Evolutionary conservation across 2,113 vertebrate genomes (phyloP), one percentile per base, ranked within the genome.

Genomic region (Vanacampus margaritifer): DNA sequence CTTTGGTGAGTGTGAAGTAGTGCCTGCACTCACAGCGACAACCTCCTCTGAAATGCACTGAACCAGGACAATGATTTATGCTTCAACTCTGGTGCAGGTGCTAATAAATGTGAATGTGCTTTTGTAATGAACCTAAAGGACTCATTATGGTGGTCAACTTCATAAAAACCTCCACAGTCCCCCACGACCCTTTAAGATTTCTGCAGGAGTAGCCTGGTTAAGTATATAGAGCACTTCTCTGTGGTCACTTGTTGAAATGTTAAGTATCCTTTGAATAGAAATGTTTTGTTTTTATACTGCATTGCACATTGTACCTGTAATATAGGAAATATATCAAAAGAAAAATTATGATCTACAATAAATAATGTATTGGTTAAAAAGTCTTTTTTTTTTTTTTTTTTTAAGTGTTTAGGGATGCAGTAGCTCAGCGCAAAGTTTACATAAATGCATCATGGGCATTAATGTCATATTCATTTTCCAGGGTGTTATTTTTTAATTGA

Each of bases 221-320:
- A 69, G 78, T 81, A 72, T 59, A 28, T 83, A 87, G 75, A 80
- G 83, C 80, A 88, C 87, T 86, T 85, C 80, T 87, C 76, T 77
- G 78, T 86, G 82, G 79, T 88, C 84, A 83, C 88, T 80, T 75
- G 69, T 72, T 77, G 79, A 67, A 54, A 56, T 43, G 45, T 82
- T 62, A 88, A 88, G 85, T 87, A 88, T 88, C 86, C 74, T 88
- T 88, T 87, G 74, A 84, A 86, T 87, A 87, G 80, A 88, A 77
- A 81, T 70, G 71, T 89, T 87, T 88, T 86, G 80, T 85, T 90
- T 90, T 90, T 88, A 89, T 90, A 90, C 86, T 84, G 82, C 86
- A 90, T 89, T 90, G 89, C 89, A 90, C 89, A 90, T 89, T 89
- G 86, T 89, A 89, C 75, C 80, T 87, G 89, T 89, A 89, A 89